phyloP scores from a whole-genome alignment of 2,888 invertebrate genomes.

The Mallateleia sp. region DNA sequence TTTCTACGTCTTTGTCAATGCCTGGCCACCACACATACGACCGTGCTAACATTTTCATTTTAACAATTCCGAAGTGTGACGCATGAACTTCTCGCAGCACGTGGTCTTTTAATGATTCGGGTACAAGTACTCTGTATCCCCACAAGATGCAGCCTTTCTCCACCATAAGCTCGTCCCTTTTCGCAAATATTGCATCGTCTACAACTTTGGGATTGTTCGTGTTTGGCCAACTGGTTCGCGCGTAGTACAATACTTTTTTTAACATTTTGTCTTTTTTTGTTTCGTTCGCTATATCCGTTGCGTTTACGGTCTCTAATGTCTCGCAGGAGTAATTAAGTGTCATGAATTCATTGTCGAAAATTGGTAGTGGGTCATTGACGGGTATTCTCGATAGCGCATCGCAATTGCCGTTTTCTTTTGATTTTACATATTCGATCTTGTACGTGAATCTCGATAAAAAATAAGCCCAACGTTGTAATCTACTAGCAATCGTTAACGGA shows the following conservation, averaged over 20 bases:
- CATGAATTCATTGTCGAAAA: not conserved
- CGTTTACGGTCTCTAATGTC: not conserved
- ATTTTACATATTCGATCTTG: no score
- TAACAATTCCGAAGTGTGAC: constrained; percentile 81
- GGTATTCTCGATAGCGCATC: no score
- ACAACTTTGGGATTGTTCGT: no score
- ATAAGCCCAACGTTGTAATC: no score
- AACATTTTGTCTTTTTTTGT: not conserved
- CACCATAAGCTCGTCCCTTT: not conserved
- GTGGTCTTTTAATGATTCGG: constrained; percentile 3
- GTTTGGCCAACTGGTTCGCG: no score
- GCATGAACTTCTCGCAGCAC: constrained; percentile 44
- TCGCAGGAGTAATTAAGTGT: not conserved
- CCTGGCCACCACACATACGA: constrained; percentile 70
- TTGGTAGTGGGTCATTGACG: not conserved
- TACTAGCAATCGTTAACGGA: no score
- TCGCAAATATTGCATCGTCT: not conserved
- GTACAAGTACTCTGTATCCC: constrained; percentile 43
- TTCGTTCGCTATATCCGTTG: not conserved
- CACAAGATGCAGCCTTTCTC: constrained; percentile 5
- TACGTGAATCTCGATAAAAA: no score
- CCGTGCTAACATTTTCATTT: no score
- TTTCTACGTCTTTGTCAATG: constrained; percentile 83
- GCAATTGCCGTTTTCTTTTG: not conserved
- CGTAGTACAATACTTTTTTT: no score